Base-by-base conservation (phyloP, 2,113 vertebrate species). In the Sinocyclocheilus grahami region DNA sequence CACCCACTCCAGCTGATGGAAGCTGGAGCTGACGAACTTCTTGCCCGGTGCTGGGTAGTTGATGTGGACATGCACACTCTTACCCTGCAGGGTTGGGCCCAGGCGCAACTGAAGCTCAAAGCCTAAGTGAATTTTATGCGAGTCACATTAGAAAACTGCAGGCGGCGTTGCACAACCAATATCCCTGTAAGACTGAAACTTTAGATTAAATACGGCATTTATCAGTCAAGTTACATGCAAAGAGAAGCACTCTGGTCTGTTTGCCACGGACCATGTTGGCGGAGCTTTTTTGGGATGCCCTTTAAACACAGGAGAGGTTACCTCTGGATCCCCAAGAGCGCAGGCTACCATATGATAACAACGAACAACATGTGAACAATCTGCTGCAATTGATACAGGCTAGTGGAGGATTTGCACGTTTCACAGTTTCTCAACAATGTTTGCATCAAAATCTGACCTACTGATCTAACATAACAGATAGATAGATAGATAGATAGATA, bases 171-270 rank as follows among this genome's bases (percentile, higher is more conserved):
- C 2, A 48, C 3, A 48, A 0, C 10, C 2, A 48, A 48, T 48
- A 48, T 0, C 46, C 46, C 46, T 48, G 46, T 48, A 48, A 12
- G 4, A 0, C 46, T 48, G 46, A 48, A 48, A 12, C 42, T 48
- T 48, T 46, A 2, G 10, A 3, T 48, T 11, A 48, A 48, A 48
- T 48, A 48, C 2, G 12, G 46, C 46, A 48, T 48, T 48, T 48
- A 48, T 48, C 10, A 48, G 46, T 48, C 11, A 48, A 42, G 8
- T 1, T 42, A 1, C 46, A 10, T 46, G 42, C 42, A 46, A 97
- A 94, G 78, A 95, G 88, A 90, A 96, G 90, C 76, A 96, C 92
- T 82, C 96, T 90, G 81, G 94, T 94, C 90, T 97, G 94, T 91
- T 92, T 95, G 94, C 78, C 86, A 90, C 82, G 86, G 63, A 90